Conservation (phyloP, 2,888 invertebrate species). For the Eupithecia subumbrata region DNA sequence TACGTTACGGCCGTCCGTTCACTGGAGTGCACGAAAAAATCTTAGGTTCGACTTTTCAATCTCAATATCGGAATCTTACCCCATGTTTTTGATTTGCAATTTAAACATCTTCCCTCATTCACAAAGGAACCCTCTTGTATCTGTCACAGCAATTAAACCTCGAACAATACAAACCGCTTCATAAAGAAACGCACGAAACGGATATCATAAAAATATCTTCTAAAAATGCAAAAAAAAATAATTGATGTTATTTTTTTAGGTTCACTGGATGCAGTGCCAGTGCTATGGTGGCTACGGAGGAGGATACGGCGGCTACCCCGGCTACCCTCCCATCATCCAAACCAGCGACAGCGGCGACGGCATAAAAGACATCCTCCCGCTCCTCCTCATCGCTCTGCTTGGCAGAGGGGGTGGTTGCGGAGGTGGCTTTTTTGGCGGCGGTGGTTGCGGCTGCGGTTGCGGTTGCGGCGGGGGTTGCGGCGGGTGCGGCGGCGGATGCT, state of each 20-base stretch:
- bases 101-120: neutral
- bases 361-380: constrained; percentile 32
- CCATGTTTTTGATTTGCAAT: neutral
- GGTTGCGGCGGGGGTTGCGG: constrained; percentile 45
- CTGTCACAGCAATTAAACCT: neutral
- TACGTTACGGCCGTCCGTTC: neutral
- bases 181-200: neutral
- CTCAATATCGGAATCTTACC: neutral
- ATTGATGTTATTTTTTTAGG: constrained; percentile 24
- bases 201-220: neutral
- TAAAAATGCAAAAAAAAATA: neutral
- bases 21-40: neutral
- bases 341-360: constrained; percentile 28
- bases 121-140: neutral
- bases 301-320: constrained; percentile 35
- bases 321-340: constrained; percentile 38
- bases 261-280: constrained; percentile 37
- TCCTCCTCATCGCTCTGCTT: constrained; percentile 38
- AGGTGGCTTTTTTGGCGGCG: constrained; percentile 34
- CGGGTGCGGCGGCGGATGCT: constrained; percentile 42
- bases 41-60: neutral
- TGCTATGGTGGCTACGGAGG: constrained; percentile 27
- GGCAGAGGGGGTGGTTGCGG: constrained; percentile 39
- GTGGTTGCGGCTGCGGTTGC: constrained; percentile 36
- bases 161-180: neutral